phyloP scores from a whole-genome alignment of 2,888 invertebrate species.

The Pammene fasciana region DNA sequence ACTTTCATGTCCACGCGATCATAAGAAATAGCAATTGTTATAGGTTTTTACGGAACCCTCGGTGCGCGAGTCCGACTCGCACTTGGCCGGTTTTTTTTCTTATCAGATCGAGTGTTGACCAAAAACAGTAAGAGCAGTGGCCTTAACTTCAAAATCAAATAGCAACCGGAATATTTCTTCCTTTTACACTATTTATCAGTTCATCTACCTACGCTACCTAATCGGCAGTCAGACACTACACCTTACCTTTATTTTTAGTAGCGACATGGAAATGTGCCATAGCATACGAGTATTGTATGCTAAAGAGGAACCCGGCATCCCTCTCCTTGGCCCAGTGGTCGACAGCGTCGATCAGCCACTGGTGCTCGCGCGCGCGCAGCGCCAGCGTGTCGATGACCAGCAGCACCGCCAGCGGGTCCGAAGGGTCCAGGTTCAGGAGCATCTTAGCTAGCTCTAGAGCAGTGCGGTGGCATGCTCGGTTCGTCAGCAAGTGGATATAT shows the following conservation, averaged over 20 bases:
- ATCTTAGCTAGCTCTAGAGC: constrained; percentile 93
- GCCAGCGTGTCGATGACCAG: constrained; percentile 92
- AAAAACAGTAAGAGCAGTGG: no score
- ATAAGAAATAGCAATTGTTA: no score
- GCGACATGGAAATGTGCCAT: constrained; percentile 63
- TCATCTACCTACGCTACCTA: no score
- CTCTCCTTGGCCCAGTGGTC: constrained; percentile 53
- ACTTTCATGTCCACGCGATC: no score
- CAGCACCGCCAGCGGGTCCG: constrained; percentile 89
- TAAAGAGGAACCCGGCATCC: constrained; percentile 56
- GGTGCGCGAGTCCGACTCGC: no score
- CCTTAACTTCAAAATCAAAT: no score
- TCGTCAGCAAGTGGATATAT: constrained; percentile 88
- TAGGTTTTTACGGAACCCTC: no score
- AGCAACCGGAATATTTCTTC: no score
- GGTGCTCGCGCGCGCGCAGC: constrained; percentile 87
- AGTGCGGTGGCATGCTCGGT: constrained; percentile 92
- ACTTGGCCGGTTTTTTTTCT: no score
- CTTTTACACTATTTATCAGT: no score
- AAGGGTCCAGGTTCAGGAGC: constrained; percentile 88
- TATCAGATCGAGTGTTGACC: no score
- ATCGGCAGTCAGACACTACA: neutral
- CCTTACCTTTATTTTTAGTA: constrained; percentile 52
- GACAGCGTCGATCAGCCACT: constrained; percentile 83
- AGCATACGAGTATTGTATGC: constrained; percentile 64